phyloP scores from a whole-genome alignment of 37 sponge, comb jelly and placozoan species.

The Sycon ciliatum region DNA sequence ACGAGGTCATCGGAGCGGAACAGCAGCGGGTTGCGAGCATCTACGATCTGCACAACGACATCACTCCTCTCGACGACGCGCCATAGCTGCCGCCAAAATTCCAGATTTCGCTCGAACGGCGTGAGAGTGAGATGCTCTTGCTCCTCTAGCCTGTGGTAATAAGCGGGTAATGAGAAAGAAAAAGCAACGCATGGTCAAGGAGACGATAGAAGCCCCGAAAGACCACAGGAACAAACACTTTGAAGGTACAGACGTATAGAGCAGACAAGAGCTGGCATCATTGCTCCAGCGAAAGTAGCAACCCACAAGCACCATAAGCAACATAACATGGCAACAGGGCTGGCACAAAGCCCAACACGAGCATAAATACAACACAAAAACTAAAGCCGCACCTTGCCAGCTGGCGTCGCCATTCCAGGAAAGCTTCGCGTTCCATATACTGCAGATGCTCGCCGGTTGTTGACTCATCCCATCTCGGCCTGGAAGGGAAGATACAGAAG shows the following conservation, averaged over 20 bases:
- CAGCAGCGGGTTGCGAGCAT: conserved; percentile 78
- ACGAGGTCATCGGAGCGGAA: conserved; percentile 79
- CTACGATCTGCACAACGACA: conserved; percentile 84
- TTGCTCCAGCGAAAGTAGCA: no score
- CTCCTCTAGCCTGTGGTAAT: conserved; percentile 32
- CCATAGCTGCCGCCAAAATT: conserved; percentile 72
- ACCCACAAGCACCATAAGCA: no score
- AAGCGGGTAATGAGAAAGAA: neutral
- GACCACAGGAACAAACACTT: no score
- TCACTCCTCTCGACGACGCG: conserved; percentile 55
- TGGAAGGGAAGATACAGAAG: no score
- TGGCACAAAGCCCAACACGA: no score
- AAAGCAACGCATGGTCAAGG: no score
- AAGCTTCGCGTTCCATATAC: conserved; percentile 48
- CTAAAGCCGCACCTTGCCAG: conserved; percentile 20
- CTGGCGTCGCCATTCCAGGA: conserved; percentile 51
- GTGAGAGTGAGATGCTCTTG: conserved; percentile 53
- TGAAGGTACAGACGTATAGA: no score
- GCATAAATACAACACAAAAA: no score
- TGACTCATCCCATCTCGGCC: conserved; percentile 34
- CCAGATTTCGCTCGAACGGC: conserved; percentile 65
- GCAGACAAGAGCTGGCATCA: no score
- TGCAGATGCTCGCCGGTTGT: conserved; percentile 49
- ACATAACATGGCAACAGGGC: no score
- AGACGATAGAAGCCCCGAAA: no score